These are phyloP conservation scores for Chironomus tentans DNA, from an alignment of 2,888 invertebrate genomes.

Conservation along the genomic window DNA sequence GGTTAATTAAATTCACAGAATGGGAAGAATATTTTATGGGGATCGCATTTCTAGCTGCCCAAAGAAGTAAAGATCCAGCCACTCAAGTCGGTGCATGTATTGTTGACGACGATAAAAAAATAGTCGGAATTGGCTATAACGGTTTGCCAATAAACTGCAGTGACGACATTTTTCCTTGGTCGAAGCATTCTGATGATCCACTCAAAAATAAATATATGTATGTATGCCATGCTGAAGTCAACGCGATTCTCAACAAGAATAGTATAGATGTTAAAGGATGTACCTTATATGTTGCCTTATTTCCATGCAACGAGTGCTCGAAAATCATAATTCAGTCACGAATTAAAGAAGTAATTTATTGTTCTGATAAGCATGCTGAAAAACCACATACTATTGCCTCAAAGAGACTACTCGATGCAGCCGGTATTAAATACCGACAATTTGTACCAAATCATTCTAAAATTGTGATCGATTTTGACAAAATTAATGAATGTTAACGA, in stretches of 20 bases:
- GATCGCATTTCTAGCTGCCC: conserved; percentile 77
- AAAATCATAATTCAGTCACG: conserved; percentile 94
- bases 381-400: conserved; percentile 64
- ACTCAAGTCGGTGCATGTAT: conserved; percentile 95
- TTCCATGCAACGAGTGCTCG: conserved; percentile 97
- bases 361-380: conserved; percentile 70
- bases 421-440: conserved; percentile 59
- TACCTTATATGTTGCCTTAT: conserved; percentile 78
- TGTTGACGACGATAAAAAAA: conserved; percentile 66
- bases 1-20: conserved; percentile 49
- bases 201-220: conserved; percentile 76
- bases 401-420: conserved; percentile 70
- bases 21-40: conserved; percentile 98
- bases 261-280: conserved; percentile 65
- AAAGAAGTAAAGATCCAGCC: conserved; percentile 88
- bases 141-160: conserved; percentile 88
- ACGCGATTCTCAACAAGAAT: conserved; percentile 91
- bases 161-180: conserved; percentile 89
- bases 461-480: conserved; percentile 21
- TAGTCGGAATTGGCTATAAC: conserved; percentile 94
- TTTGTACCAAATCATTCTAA: conserved; percentile 49
- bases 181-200: conserved; percentile 50
- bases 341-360: conserved; percentile 65
- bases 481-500: conserved; percentile 13
- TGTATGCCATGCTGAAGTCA: conserved; percentile 97